Base-by-base conservation (phyloP, 2,888 invertebrate genomes). In the Philopedon plagiatum region DNA sequence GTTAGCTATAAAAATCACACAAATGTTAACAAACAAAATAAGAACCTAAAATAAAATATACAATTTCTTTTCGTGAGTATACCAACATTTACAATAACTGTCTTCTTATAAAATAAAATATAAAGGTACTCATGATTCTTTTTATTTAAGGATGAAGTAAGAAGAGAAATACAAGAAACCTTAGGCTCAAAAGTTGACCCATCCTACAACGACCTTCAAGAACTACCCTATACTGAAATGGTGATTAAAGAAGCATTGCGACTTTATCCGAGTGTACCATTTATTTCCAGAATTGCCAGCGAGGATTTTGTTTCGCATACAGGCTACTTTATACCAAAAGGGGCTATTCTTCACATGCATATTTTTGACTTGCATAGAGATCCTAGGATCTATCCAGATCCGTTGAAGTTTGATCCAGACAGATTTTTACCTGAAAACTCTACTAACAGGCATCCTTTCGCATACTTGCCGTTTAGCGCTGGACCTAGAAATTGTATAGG, bases 401-500 rank as follows among this genome's bases (percentile, higher is more conserved):
- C 94, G 0, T 83, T 87, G 56, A 87, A 85, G 71, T 93, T 91
- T 80, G 89, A 91, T 79, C 92, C 93, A 0, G 92, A 93, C 57
- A 85, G 93, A 73, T 94, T 94, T 83, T 80, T 90, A 46, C 88
- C 90, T 0, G 90, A 92, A 78, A 88, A 88, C 75, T 80, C 84
- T 5, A 69, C 79, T 1, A 82, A 84, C 15, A 85, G 91, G 37
- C 91, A 92, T 83, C 90, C 90, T 0, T 92, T 88, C 75, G 87
- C 89, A 0, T 92, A 88, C 78, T 86, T 92, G 64, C 91, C 91
- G 0, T 92, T 92, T 75, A 91, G 91, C 78, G 91, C 90, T 0
- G 91, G 91, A 1, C 88, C 89, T 0, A 86, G 91, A 18, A 91
- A 91, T 81, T 92, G 91, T 77, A 91, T 92, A 76, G 91, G 91